Evolutionary conservation across 1,140 invertebrate genomes (phyloP), one percentile per base, ranked within the genome.

Genomic region (Heliconius melpomene): DNA sequence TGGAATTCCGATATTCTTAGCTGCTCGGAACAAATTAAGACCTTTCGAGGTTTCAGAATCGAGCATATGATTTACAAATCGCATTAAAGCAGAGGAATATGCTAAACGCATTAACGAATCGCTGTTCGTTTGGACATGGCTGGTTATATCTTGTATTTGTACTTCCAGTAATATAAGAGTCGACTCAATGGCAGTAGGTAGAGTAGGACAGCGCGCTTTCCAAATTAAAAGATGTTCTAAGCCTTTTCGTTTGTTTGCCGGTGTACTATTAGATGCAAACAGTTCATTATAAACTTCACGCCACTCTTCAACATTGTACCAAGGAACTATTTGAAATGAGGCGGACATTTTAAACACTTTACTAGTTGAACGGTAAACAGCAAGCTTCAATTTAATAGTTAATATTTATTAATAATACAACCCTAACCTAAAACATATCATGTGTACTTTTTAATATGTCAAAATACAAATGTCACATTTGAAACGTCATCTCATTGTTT

Each of bases 151-250:
- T 82, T 93, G 87, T 36, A 90, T 29, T 38, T 85, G 74, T n/a
- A 96, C 96, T 92, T 97, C 95, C n/a, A 97, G 86, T 60, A 97
- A 88, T 26, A 93, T 95, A 46, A 96, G 86, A 5, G 96, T 96
- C 29, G 96, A 96, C 86, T 97, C 96, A 29, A 97, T 95, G 3
- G 96, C 96, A 38, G 96, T 95, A 18, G 96, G 96, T 79, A 97
- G 86, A 80, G 95, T 95, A n/a, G 96, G 95, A 78, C 95, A 95
- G 79, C 96, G 94, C 36, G 95, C 87, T 93, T 96, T 96, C 96
- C 96, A 97, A 79, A 96, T 89, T 46, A 95, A 83, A 54, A 97
- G 86, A 32, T 89, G 87, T 77, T 96, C 86, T 77, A 96, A 91
- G 50, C 95, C 96, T 72, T 91, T 82, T 82, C 86, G 80, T 86